Base-by-base conservation (phyloP, 2,888 invertebrate genomes). In the Saturnia japonica region DNA sequence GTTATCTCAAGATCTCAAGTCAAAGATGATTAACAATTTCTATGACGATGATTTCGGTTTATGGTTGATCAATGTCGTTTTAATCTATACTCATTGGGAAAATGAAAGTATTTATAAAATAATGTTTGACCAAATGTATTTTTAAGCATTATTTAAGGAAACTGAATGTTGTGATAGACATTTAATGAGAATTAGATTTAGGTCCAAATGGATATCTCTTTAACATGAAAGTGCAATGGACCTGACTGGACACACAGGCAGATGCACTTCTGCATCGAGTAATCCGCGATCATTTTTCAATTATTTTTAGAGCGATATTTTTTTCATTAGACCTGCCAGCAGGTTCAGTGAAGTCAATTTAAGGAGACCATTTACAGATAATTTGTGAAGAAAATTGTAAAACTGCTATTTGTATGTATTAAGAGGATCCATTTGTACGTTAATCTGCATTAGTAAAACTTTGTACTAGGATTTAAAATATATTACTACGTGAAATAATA, bases 91-190 rank as follows among this genome's bases (percentile, higher is more conserved):
- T 2, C 7, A 51, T 51, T 51, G 19, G 19, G 1, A 51, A 25
- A 57, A 57, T 57, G 14, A 57, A 57, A 57, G 0, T 7, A 54
- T 51, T 51, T 22, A 54, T 54, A 54, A 57, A 47, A 57, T 64
- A 66, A 67, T 70, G 66, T 70, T 70, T 70, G 70, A 70, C 70
- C 70, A 66, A 70, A 70, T 70, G 66, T 42, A 66, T 70, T 67
- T 45, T 54, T 47, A 64, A 54, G 42, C 42, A 74, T 75, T 78
- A 79, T 75, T 76, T 86, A 85, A 88, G 83, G 86, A 88, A 90
- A 91, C 90, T 93, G 86, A 91, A 93, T 93, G 93, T 93, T 93
- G 93, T 93, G 93, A 93, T 93, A 93, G 93, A 89, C 82, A 82
- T 76, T 79, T 82, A 82, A 84, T 80, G 75, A 81, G 78, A 78